These are phyloP conservation scores for Eustalomyia histrio DNA, from an alignment of 2,888 invertebrate genomes.

Conservation along the genomic window DNA sequence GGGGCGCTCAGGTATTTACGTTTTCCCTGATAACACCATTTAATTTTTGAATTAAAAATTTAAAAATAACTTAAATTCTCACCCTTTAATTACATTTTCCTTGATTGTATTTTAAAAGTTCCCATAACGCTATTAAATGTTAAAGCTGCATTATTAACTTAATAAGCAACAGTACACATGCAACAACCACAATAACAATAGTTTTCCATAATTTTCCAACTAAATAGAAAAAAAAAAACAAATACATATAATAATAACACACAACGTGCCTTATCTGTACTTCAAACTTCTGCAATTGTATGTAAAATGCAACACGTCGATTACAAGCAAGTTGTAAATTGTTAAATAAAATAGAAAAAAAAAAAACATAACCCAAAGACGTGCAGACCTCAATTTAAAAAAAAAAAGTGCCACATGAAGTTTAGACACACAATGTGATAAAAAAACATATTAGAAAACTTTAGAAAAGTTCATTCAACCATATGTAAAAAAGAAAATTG, in stretches of 20 bases:
- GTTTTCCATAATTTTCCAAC: conserved; percentile 7
- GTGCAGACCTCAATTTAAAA: conserved; percentile 9
- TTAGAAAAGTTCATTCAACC: conserved; percentile 17
- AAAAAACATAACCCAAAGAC: not conserved
- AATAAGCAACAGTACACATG: not conserved
- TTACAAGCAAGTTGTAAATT: conserved; percentile 21
- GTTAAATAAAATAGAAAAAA: not conserved
- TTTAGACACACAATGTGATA: not conserved
- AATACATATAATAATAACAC: too few species aligned
- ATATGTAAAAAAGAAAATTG: not conserved
- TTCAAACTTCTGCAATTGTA: not conserved
- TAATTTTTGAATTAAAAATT: too few species aligned
- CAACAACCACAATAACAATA: conserved; percentile 6
- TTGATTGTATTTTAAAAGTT: not conserved
- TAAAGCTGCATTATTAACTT: not conserved
- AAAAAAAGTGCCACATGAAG: conserved; percentile 1
- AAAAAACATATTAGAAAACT: not conserved
- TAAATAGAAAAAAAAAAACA: not conserved
- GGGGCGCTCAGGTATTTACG: too few species aligned
- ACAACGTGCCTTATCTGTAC: conserved; percentile 30
- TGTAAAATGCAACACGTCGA: conserved; percentile 20
- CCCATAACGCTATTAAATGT: conserved; percentile 6
- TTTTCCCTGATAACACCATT: too few species aligned
- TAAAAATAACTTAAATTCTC: not conserved
- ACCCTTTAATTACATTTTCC: conserved; percentile 6